Conservation (phyloP, 2,888 invertebrate species). For the Microdon myrmicae region DNA sequence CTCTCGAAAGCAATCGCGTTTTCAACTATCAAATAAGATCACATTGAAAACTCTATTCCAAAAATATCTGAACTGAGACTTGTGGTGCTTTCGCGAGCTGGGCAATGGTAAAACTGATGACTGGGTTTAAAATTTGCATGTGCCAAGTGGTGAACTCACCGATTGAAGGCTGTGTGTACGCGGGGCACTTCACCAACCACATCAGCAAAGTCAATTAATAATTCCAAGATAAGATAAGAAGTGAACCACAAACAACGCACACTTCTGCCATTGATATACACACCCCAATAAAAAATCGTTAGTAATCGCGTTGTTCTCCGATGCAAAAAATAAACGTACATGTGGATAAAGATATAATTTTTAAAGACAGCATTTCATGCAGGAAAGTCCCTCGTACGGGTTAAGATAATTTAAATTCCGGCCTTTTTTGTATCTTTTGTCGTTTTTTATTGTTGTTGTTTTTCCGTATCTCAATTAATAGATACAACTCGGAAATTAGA, state of each 20-base stretch:
- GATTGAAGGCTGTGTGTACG: constrained; percentile 6
- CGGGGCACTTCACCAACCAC: constrained; percentile 27
- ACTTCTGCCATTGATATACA: constrained; percentile 27
- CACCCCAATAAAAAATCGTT: constrained; percentile 25
- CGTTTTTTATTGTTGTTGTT: constrained; percentile 11
- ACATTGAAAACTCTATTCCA: constrained; percentile 7
- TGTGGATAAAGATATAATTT: too few species aligned
- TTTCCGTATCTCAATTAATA: constrained; percentile 27
- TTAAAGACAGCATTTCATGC: constrained; percentile 29
- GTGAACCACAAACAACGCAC: constrained; percentile 11
- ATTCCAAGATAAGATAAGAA: constrained; percentile 46
- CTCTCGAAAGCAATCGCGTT: too few species aligned
- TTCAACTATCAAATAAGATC: too few species aligned
- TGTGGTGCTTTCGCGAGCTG: constrained; percentile 33
- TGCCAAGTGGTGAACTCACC: constrained; percentile 19
- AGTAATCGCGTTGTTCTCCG: constrained; percentile 15
- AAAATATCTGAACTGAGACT: constrained; percentile 15
- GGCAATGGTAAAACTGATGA: constrained; percentile 39
- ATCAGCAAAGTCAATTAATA: constrained; percentile 42
- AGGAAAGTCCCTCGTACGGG: neutral
- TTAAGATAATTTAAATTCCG: constrained; percentile 15
- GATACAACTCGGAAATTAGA: neutral
- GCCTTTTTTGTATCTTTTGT: neutral
- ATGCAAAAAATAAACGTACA: too few species aligned
- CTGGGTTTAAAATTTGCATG: constrained; percentile 41